Conservation (phyloP, 2,113 vertebrate genomes). For the Progne subis region DNA sequence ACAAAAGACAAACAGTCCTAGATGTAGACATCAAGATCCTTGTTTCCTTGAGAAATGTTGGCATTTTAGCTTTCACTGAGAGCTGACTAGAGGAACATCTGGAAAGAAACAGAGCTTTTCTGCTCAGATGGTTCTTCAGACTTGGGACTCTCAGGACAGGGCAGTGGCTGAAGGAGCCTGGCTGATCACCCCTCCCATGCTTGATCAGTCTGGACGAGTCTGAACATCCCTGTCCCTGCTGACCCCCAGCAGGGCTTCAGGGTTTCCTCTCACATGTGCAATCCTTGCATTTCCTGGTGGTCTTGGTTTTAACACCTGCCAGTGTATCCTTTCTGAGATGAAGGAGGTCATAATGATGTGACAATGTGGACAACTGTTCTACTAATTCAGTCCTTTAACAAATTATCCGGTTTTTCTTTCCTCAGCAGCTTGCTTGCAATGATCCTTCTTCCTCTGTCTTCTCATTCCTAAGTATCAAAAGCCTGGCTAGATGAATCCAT, state of each 20-base stretch:
- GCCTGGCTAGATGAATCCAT: neutral
- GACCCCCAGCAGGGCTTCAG: neutral
- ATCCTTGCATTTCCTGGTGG: neutral
- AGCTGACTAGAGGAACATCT: neutral
- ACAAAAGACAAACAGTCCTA: neutral
- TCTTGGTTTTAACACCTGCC: neutral
- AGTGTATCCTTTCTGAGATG: neutral
- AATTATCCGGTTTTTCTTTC: neutral
- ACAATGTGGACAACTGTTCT: neutral
- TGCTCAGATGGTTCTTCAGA: neutral
- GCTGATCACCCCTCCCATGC: neutral
- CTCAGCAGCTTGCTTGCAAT: neutral
- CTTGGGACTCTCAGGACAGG: neutral
- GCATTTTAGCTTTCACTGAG: neutral
- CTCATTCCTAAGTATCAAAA: neutral
- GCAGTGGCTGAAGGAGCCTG: neutral
- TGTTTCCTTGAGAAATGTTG: neutral
- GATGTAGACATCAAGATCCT: neutral
- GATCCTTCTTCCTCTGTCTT: neutral
- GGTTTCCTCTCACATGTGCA: neutral
- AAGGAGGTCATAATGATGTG: neutral
- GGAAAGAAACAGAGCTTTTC: neutral
- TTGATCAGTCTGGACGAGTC: neutral
- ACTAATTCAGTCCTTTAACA: neutral
- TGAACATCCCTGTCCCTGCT: neutral